A percentile compares a stretch with the other conserved stretches of the same genome.
Conservation (phyloP, 53 echinoderm and acorn worm genomes). For the Hippasteria phrygiana region DNA sequence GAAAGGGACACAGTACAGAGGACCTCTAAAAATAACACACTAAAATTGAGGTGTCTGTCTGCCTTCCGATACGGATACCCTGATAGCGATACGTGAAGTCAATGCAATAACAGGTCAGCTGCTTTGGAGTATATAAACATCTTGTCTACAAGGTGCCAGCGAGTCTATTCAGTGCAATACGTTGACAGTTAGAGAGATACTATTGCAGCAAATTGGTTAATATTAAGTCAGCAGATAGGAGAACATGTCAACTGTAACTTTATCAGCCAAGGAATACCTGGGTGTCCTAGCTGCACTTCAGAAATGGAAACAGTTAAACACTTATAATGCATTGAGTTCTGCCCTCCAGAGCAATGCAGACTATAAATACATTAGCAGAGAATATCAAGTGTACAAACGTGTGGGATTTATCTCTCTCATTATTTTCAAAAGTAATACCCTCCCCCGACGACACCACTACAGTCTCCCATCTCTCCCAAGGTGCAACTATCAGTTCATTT, state of each 20-base stretch:
- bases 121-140: conserved; percentile 25
- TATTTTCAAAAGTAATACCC: neutral
- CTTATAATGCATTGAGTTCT: conserved; percentile 48
- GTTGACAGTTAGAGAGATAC: conserved; percentile 50
- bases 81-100: neutral
- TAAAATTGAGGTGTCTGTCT: neutral
- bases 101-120: neutral
- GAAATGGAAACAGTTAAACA: conserved; percentile 5
- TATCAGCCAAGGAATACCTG: conserved; percentile 36
- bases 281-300: conserved; percentile 41
- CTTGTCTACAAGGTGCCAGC: conserved; percentile 34
- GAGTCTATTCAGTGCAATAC: conserved; percentile 30
- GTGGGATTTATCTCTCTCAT: neutral
- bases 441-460: neutral
- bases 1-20: too few species aligned
- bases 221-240: conserved; percentile 59
- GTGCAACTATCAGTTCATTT: too few species aligned
- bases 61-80: neutral
- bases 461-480: too few species aligned
- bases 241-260: conserved; percentile 59
- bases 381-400: neutral
- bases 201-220: conserved; percentile 59
- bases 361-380: conserved; percentile 26
- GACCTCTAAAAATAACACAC: too few species aligned
- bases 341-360: conserved; percentile 36